phyloP scores from a whole-genome alignment of 2,888 invertebrate species.

The Heliconius ismenius region DNA sequence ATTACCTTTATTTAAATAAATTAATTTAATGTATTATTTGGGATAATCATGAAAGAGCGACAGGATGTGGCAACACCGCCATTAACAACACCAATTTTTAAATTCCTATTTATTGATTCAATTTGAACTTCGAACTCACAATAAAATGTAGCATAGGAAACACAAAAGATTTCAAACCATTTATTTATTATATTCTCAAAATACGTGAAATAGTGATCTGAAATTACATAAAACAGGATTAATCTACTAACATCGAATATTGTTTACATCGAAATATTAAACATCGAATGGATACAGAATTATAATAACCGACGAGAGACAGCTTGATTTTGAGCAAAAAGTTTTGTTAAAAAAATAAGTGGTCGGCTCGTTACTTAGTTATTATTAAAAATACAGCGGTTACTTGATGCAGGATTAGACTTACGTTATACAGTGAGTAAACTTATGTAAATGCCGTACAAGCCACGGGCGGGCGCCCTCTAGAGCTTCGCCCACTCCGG shows the following conservation, averaged over 20 bases:
- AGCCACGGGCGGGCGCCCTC: constrained; percentile 74
- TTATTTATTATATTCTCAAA: constrained; percentile 74
- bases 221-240: constrained; percentile 65
- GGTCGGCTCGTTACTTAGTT: constrained; percentile 66
- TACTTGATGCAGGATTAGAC: constrained; percentile 74
- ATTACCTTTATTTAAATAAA: background rate
- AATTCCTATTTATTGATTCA: constrained; percentile 82
- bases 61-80: constrained; percentile 47
- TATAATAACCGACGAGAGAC: constrained; percentile 61
- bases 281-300: constrained; percentile 56
- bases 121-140: constrained; percentile 82
- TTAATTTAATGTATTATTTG: background rate
- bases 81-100: constrained; percentile 75
- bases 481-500: constrained; percentile 54
- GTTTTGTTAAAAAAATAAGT: constrained; percentile 77
- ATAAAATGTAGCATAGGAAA: constrained; percentile 81
- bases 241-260: constrained; percentile 72
- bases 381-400: constrained; percentile 76
- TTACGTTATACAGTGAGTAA: constrained; percentile 78
- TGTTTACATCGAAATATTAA: constrained; percentile 51
- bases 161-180: constrained; percentile 78
- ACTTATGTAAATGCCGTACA: constrained; percentile 76
- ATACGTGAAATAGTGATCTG: constrained; percentile 73
- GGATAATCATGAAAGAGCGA: background rate
- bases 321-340: constrained; percentile 78